These are phyloP conservation scores for Lycophotia porphyrea DNA, from an alignment of 2,888 invertebrate species.

Conservation along the genomic window DNA sequence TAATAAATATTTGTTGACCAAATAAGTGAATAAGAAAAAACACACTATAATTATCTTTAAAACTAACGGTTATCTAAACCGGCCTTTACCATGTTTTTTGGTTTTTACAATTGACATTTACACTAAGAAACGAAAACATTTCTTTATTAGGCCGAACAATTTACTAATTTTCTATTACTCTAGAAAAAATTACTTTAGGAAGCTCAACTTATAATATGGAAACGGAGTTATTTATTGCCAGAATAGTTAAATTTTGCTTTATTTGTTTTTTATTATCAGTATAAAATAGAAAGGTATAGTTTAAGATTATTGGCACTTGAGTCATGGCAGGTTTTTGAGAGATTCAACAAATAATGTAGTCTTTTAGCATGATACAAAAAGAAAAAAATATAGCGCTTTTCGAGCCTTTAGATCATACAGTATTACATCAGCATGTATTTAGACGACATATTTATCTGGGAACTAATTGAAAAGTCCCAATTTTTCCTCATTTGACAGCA, in stretches of 20 bases:
- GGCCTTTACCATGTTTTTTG: slow-evolving; percentile 22
- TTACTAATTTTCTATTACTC: slow-evolving; percentile 37
- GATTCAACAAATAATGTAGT: not conserved
- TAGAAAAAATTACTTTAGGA: slow-evolving; percentile 23
- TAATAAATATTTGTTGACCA: not conserved
- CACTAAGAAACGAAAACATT: slow-evolving; percentile 34
- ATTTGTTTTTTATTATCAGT: slow-evolving; percentile 22
- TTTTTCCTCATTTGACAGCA: not conserved
- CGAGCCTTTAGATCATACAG: no score
- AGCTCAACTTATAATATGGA: slow-evolving; percentile 27
- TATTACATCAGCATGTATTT: not conserved
- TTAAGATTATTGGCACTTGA: slow-evolving; percentile 8
- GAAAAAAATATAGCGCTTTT: no score
- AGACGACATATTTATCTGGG: not conserved
- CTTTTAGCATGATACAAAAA: not conserved
- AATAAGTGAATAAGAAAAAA: slow-evolving; percentile 21
- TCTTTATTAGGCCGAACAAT: slow-evolving; percentile 45
- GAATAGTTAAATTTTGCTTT: slow-evolving; percentile 34
- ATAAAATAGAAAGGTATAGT: slow-evolving; percentile 41
- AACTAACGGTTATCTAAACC: slow-evolving; percentile 27
- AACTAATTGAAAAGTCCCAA: not conserved
- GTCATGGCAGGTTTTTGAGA: slow-evolving; percentile 1
- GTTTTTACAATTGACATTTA: slow-evolving; percentile 42
- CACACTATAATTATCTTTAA: slow-evolving; percentile 7
- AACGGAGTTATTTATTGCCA: slow-evolving; percentile 33